phyloP scores from a whole-genome alignment of 2,113 vertebrate genomes.

The Capreolus pygargus region DNA sequence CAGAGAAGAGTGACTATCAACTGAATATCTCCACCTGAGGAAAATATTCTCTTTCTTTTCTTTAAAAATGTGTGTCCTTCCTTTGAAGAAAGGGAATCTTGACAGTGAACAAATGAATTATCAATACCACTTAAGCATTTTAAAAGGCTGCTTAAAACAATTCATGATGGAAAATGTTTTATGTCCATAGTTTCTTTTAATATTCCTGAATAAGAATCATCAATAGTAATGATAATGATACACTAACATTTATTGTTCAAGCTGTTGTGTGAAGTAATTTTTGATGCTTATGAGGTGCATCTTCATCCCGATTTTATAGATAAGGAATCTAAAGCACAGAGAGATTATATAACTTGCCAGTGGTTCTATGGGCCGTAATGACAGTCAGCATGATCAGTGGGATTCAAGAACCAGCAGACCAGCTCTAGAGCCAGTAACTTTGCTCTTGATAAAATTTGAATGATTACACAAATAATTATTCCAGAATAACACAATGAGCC shows the following conservation, averaged over 20 bases:
- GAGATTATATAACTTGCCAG: neutral
- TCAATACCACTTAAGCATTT: neutral
- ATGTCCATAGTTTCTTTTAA: neutral
- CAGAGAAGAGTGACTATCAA: neutral
- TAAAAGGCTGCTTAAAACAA: neutral
- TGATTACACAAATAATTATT: neutral
- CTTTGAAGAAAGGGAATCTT: neutral
- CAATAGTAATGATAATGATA: neutral
- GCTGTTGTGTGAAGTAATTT: neutral
- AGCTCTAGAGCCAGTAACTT: neutral
- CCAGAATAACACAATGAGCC: neutral
- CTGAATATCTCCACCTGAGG: neutral
- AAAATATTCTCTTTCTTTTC: neutral
- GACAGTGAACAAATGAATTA: neutral
- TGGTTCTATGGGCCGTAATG: neutral
- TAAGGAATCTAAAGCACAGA: neutral
- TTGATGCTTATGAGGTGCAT: neutral
- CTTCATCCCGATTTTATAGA: neutral
- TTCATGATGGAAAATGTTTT: neutral
- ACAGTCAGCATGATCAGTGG: neutral
- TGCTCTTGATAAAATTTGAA: neutral
- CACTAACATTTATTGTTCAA: neutral
- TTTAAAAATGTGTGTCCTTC: neutral
- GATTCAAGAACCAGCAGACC: neutral
- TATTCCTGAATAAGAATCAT: neutral